Conservation (phyloP, 2,888 invertebrate genomes). For the Apodemia mormo region DNA sequence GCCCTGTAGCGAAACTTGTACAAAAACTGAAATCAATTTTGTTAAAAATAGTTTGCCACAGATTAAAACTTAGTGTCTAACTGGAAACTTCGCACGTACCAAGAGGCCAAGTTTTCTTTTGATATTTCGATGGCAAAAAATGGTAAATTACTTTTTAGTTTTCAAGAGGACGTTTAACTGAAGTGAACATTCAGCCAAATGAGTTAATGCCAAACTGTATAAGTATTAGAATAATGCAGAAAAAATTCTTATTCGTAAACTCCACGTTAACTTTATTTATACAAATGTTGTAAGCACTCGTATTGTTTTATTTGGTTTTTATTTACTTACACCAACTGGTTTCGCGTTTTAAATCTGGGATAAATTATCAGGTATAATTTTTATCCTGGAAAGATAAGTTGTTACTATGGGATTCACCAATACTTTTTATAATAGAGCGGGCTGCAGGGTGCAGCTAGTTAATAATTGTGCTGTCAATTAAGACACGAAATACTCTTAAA, state of each 20-base stretch:
- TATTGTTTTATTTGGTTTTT: too few species aligned
- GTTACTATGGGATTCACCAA: too few species aligned
- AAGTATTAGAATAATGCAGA: background rate
- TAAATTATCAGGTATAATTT: too few species aligned
- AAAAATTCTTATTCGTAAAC: background rate
- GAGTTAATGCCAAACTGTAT: background rate
- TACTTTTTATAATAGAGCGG: too few species aligned
- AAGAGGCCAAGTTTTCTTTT: background rate
- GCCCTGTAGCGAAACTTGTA: background rate
- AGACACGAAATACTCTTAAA: too few species aligned
- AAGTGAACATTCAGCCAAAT: background rate
- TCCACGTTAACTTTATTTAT: too few species aligned
- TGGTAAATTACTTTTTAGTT: slow-evolving; percentile 5
- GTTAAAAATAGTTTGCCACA: background rate
- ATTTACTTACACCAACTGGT: too few species aligned
- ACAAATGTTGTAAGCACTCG: too few species aligned
- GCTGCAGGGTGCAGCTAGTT: too few species aligned
- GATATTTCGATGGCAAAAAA: slow-evolving; percentile 5
- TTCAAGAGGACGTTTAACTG: background rate
- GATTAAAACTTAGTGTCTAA: slow-evolving; percentile 4
- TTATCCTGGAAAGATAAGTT: too few species aligned
- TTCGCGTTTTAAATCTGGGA: too few species aligned
- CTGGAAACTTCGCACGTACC: background rate
- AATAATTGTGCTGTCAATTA: too few species aligned
- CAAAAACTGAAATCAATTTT: background rate